Percentiles rank a stretch among this genome's conserved stretches.
phyloP scores from a whole-genome alignment of 2,113 vertebrate genomes.

The Rutilus rutilus region DNA sequence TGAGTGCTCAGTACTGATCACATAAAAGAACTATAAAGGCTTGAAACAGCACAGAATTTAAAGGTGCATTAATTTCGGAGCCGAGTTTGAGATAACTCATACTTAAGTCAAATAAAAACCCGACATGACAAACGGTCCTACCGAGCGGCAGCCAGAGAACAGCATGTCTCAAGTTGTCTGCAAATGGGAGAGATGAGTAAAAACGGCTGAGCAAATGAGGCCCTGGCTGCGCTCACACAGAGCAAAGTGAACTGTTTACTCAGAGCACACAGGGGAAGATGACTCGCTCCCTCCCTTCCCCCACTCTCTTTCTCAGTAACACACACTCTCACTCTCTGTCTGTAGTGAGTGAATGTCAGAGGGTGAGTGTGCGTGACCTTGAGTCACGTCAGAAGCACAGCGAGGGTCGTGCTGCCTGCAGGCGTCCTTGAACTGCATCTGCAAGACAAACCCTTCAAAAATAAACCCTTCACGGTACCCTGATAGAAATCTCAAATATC shows the following conservation, averaged over 20 bases:
- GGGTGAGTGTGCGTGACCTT: slow-evolving; percentile 88
- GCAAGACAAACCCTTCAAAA: slow-evolving; percentile 79
- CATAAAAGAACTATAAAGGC: slow-evolving; percentile 35
- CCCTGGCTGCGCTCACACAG: slow-evolving; percentile 43
- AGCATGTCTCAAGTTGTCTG: slow-evolving; percentile 49
- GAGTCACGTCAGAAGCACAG: slow-evolving; percentile 85
- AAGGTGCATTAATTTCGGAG: slow-evolving; percentile 31
- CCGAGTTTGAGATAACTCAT: slow-evolving; percentile 2
- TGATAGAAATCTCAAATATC: slow-evolving; percentile 91
- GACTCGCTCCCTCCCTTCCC: slow-evolving; percentile 41
- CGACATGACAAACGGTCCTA: slow-evolving; percentile 25
- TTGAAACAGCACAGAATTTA: slow-evolving; percentile 17
- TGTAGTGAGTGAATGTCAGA: slow-evolving; percentile 85
- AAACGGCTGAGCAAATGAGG: slow-evolving; percentile 55
- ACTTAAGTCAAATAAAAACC: slow-evolving; percentile 39
- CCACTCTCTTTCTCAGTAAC: slow-evolving; percentile 25
- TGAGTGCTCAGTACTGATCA: slow-evolving; percentile 21
- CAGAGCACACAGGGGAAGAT: slow-evolving; percentile 53
- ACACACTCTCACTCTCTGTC: slow-evolving; percentile 39
- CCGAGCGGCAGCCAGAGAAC: slow-evolving; percentile 44
- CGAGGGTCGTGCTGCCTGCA: slow-evolving; percentile 89
- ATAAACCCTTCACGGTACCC: slow-evolving; percentile 78
- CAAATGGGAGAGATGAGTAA: slow-evolving; percentile 49
- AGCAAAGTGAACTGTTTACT: slow-evolving; percentile 50
- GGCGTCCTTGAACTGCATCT: slow-evolving; percentile 89